Evolutionary conservation across 2,888 invertebrate species (phyloP), one percentile per base, ranked within the genome.

Genomic region (Callinectes sapidus): DNA sequence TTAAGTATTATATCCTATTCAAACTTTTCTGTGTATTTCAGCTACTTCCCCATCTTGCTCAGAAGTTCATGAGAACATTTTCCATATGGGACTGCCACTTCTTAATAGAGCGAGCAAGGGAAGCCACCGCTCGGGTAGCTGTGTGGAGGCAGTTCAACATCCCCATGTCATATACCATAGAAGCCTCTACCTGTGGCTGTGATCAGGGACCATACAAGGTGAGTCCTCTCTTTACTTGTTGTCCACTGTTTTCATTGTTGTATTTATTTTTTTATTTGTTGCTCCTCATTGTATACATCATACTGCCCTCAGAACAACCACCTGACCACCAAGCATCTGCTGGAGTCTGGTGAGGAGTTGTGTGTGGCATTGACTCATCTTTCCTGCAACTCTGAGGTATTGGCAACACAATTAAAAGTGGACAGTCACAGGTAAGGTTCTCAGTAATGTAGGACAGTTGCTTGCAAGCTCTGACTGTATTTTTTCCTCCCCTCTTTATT

Each of bases 71-170:
- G 35, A 97, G 97, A 66, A 97, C 97, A 66, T 98, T 98, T 96
- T 97, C 97, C 48, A 96, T 97, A 94, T 96, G 97, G 86, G 97
- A 97, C 95, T 98, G 98, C 96, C 97, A 97, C 94, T 98, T 97
- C 96, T 96, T 97, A 94, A 97, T 98, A 94, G 97, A 98, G 95
- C 96, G 97, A 90, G 97, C 97, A 95, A 97, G 98, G 94, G 98
- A 98, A 96, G 97, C 97, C 94, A 98, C 98, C 2, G 98, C 98
- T 6, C 96, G 98, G 88, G 97, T 98, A 94, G 97, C 98, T 0
- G 97, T 98, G 92, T 98, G 98, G 98, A 96, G 98, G 90, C 97
- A 98, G 95, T 97, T 98, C 94, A 97, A 97, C 32, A 97, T 98
- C 93, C 96, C 97, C 87, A 96, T 97, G 94, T 96, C 97, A 92